Evolutionary conservation across 2,888 invertebrate genomes (phyloP), one percentile per base, ranked within the genome.

Genomic region (Cryptus viduatorius): DNA sequence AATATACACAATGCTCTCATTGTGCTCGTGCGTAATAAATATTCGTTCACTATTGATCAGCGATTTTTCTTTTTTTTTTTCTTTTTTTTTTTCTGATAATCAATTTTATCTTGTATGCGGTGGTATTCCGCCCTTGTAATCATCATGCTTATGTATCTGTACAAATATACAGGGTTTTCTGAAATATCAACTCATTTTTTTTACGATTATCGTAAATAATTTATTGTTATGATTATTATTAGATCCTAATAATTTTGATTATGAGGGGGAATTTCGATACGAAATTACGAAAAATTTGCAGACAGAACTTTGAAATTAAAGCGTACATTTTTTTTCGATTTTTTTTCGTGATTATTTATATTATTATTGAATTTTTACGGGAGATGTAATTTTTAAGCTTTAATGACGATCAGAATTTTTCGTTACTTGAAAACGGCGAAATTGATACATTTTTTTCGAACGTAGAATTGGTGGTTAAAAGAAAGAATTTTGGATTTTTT

Each of bases 1-100:
- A 78, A 65, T 46, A 53, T 46, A 71, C 84, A 79, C 78, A 78
- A 73, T 82, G 84, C 68, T 56, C 42, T 44, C 65, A 76, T 82
- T 82, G 84, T 79, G 82, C 79, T 79, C 64, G 71, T 48, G 65
- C 75, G 79, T 82, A 84, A 84, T 79, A 82, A 82, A 84, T 79
- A 71, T 75, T 76, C 71, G 65, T 67, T 81, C 78, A 81, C 73
- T 84, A 67, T 67, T 82, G 68, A 69, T 82, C 78, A 44, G 84
- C 69, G 82, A 82, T 46, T 68, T 67, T 14, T 76, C 37, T 10
- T 24, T 24, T 24, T 24, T 14, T 76, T 42, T 65, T 16, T 24
- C 61, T 44, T 59, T 77, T 56, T 65, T 3, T 16, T 46, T 59
- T 59, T 65, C 14, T 7, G 31, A 59, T 42, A 61, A 64, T 44